A percentile compares a stretch with the other conserved stretches of the same genome.
Conservation (phyloP, 2,797 vertebrate species). For the Erethizon dorsatum region DNA sequence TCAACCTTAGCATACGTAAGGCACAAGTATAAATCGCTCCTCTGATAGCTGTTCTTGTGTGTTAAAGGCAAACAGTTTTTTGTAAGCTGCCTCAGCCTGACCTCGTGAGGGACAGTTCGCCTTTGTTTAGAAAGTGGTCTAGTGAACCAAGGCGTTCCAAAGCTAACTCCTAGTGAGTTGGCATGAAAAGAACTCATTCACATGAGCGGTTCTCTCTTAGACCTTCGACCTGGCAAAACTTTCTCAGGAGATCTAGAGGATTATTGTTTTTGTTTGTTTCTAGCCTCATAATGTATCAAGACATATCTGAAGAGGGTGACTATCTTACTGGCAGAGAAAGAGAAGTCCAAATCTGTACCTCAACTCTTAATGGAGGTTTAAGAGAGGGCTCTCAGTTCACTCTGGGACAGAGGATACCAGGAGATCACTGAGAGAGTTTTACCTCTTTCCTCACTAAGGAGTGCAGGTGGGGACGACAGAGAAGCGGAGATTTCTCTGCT, state of each 20-base stretch:
- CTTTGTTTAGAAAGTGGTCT: not conserved
- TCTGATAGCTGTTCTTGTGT: not conserved
- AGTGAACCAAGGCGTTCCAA: not conserved
- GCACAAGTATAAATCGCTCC: not conserved
- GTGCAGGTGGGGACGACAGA: not conserved
- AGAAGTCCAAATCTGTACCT: not conserved
- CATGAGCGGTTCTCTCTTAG: not conserved
- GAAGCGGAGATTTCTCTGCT: not conserved
- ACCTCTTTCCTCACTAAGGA: not conserved
- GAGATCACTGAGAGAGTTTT: not conserved
- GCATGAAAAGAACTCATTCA: not conserved
- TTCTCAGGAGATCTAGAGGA: not conserved
- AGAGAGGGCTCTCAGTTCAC: not conserved
- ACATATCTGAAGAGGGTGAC: not conserved
- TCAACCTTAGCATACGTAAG: not conserved
- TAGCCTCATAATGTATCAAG: not conserved
- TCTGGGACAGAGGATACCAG: not conserved
- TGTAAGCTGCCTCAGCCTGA: not conserved
- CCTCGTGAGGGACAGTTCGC: too few species aligned
- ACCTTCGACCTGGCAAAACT: not conserved
- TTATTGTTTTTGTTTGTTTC: not conserved
- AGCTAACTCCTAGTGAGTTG: not conserved
- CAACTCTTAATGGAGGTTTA: not conserved
- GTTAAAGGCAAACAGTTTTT: not conserved
- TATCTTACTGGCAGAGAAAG: not conserved